Conservation (phyloP, 2,797 vertebrate genomes). For the Helarctos malayanus region DNA sequence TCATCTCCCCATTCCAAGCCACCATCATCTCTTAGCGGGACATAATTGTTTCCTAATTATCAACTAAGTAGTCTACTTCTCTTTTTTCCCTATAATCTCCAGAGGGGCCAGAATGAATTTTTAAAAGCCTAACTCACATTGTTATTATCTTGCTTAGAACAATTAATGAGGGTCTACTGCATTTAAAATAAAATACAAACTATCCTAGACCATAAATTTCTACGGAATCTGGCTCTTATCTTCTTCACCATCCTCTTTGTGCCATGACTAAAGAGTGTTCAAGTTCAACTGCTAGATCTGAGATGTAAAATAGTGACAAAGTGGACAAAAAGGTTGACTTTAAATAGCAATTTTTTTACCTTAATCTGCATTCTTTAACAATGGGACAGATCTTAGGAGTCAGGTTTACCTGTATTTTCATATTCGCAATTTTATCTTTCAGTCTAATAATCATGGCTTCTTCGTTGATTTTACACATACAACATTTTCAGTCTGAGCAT, state of each 20-base stretch:
- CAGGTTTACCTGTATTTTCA: constrained; percentile 94
- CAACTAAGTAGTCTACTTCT: not conserved
- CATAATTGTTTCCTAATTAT: not conserved
- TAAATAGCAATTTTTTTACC: not conserved
- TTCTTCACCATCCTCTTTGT: not conserved
- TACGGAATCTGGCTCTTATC: not conserved
- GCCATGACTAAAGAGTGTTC: not conserved
- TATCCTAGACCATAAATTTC: not conserved
- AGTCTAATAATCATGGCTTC: constrained; percentile 93
- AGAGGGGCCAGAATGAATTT: not conserved
- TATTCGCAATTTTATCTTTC: constrained; percentile 95
- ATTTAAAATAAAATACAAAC: constrained; percentile 37
- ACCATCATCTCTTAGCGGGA: not conserved
- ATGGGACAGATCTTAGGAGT: constrained; percentile 94
- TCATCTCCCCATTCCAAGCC: not conserved
- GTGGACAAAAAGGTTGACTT: constrained; percentile 8
- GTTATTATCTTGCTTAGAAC: not conserved
- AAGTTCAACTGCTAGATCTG: not conserved
- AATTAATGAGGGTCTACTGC: not conserved
- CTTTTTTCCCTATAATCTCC: not conserved
- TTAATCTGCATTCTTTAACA: constrained; percentile 88
- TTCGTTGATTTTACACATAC: constrained; percentile 93
- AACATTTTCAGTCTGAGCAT: constrained; percentile 94
- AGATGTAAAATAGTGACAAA: not conserved
- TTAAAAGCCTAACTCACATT: constrained; percentile 28